phyloP scores from a whole-genome alignment of 2,113 vertebrate genomes.

The Myocastor coypus region DNA sequence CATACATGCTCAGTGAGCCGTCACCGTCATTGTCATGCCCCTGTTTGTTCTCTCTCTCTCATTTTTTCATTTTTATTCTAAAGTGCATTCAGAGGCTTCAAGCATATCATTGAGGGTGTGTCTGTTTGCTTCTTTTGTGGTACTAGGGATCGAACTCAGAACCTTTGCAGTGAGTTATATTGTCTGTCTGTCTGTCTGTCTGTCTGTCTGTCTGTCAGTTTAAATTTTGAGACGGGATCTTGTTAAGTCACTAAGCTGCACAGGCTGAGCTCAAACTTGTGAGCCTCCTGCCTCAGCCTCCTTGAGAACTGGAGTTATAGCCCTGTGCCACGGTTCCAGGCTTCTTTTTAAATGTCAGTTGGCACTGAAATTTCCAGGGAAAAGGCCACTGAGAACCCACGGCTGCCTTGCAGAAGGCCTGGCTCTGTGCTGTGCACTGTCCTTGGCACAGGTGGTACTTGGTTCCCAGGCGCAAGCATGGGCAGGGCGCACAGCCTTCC shows the following conservation, averaged over 20 bases:
- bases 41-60: background rate
- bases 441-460: fast-evolving
- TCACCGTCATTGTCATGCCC: background rate
- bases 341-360: background rate
- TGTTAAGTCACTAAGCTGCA: background rate
- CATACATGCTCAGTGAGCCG: fast-evolving
- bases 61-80: background rate
- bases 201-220: background rate
- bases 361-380: background rate
- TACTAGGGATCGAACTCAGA: background rate
- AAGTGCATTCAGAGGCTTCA: background rate
- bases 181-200: background rate
- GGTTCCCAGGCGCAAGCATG: background rate
- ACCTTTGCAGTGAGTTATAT: background rate
- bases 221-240: background rate
- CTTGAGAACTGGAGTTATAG: background rate
- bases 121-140: background rate
- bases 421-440: fast-evolving
- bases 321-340: background rate
- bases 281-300: background rate
- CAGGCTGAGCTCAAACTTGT: background rate
- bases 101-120: background rate
- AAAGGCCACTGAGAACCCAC: background rate
- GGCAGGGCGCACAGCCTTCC: background rate
- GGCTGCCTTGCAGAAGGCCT: background rate